Evolutionary conservation across 2,113 vertebrate genomes (phyloP).

Genomic region (Corapipo altera): DNA sequence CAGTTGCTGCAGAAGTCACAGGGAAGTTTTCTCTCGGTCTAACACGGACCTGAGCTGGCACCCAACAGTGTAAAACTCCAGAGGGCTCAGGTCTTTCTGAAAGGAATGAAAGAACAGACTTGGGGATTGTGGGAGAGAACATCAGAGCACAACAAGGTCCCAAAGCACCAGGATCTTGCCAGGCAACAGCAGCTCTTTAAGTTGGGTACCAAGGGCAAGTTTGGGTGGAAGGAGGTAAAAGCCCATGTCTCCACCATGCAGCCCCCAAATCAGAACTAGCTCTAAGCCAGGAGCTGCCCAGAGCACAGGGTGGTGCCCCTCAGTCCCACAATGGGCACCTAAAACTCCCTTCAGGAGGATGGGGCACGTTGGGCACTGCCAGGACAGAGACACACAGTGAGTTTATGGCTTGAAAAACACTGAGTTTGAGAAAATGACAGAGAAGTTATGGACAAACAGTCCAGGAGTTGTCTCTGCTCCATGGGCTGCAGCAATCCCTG

Average conservation of each 20-base stretch:
- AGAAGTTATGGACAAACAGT: not conserved
- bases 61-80: not conserved
- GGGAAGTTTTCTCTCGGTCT: not conserved
- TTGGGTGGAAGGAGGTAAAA: not conserved
- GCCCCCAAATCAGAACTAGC: not conserved
- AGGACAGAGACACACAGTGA: not conserved
- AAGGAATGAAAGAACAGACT: not conserved
- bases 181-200: not conserved
- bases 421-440: not conserved
- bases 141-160: not conserved
- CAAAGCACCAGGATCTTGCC: not conserved
- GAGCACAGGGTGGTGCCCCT: not conserved
- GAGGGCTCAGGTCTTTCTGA: not conserved
- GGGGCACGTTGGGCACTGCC: not conserved
- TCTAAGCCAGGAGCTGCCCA: not conserved
- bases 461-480: not conserved
- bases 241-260: accelerated
- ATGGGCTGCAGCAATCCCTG: not conserved
- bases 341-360: not conserved
- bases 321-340: not conserved
- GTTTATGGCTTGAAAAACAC: not conserved
- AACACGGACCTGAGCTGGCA: not conserved
- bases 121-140: not conserved
- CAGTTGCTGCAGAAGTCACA: not conserved
- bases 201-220: not conserved